Evolutionary conservation across 1,140 invertebrate species (phyloP), one percentile per base, ranked within the genome.

Genomic region (Diprion similis): DNA sequence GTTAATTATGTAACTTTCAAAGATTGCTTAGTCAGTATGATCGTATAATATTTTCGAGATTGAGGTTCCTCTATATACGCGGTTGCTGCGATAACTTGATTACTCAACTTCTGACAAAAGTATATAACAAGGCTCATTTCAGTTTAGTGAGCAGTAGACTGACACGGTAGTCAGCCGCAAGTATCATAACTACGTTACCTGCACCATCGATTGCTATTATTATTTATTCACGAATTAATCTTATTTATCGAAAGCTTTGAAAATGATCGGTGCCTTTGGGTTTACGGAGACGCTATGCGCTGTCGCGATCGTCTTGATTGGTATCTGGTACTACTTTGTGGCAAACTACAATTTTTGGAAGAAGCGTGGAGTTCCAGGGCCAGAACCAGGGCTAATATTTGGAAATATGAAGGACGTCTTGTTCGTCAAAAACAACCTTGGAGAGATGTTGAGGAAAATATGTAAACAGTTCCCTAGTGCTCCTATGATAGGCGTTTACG

Each of bases 401-500:
- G 84, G 84, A 0, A 84, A 76, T 18, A 48, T 82, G 0, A 79
- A 79, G 18, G 70, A 80, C 17, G 66, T 78, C 4, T 51, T 80
- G 0, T 46, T 78, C 0, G 18, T 77, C 2, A 78, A 75, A 71
- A 24, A 65, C 10, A 75, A 74, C 1, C 72, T 83, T 9, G 77
- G 78, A 2, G 76, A 79, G 10, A 74, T 75, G 6, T 64, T 74
- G 1, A 74, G 76, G 65, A 46, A 77, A 7, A 68, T 82, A 6
- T 84, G 83, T 73, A 66, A 78, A 10, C 67, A 77, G 15, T 82
- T 78, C 46, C 59, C 71, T 0, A 66, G 79, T 48, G 74, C 83
- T 51, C 78, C 78, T 1, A 71, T 81, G 71, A 75, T 83, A 2
- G 84, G 83, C 4, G 37, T 82, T 13, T 82, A 78, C 46, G 66